These are phyloP conservation scores for Spinus pinus DNA, from an alignment of 2,797 vertebrate genomes.

Conservation along the genomic window DNA sequence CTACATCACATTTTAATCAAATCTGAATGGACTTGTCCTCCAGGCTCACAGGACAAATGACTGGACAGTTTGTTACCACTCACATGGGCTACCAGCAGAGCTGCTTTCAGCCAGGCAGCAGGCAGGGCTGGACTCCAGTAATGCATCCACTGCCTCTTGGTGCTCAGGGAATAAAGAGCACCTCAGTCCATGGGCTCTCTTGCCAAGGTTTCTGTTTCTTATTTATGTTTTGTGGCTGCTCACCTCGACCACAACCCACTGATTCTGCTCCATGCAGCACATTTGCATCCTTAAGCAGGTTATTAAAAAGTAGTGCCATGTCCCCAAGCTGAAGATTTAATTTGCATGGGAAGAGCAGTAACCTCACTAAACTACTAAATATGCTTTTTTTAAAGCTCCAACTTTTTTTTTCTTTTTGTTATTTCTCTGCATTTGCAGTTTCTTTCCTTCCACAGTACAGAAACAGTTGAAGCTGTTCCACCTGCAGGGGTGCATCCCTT, in stretches of 20 bases:
- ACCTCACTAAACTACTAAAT: neutral
- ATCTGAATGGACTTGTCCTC: neutral
- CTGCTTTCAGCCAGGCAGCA: neutral
- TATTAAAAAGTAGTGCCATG: neutral
- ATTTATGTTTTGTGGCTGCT: neutral
- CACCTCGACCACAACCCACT: fast-evolving
- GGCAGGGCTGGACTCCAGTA: neutral
- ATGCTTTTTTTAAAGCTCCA: neutral
- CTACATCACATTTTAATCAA: neutral
- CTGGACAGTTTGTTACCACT: neutral
- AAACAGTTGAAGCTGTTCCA: neutral
- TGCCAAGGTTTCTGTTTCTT: neutral
- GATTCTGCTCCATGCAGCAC: neutral
- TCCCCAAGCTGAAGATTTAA: neutral
- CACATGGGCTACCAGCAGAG: neutral
- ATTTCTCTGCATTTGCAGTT: neutral
- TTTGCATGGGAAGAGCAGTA: neutral
- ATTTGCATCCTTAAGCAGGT: neutral
- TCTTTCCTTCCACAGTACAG: neutral
- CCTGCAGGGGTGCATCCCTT: neutral
- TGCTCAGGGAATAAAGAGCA: neutral
- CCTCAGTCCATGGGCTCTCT: neutral
- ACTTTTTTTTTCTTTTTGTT: neutral
- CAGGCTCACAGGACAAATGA: neutral
- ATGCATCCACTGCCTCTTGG: neutral